Conservation (phyloP, 2,113 vertebrate species). For the Pionites leucogaster region DNA sequence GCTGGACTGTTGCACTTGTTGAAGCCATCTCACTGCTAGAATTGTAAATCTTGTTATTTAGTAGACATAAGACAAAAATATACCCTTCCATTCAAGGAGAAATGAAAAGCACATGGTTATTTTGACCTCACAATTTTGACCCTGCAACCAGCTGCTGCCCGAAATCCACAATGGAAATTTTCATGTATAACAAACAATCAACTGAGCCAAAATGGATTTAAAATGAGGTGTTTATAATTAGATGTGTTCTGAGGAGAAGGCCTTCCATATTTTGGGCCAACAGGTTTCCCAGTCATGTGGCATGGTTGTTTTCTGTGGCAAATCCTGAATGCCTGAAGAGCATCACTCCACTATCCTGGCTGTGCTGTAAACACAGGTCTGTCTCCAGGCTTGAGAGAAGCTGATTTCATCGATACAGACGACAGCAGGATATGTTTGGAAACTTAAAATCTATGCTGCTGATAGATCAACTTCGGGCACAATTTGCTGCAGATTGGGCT, state of each 20-base stretch:
- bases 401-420: background rate
- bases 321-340: background rate
- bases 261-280: background rate
- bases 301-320: background rate
- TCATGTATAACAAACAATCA: background rate
- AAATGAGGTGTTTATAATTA: background rate
- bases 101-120: background rate
- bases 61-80: background rate
- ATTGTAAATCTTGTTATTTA: background rate
- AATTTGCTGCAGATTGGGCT: slow-evolving; percentile 22
- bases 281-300: background rate
- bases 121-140: background rate
- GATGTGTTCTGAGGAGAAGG: background rate
- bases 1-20: background rate
- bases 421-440: background rate
- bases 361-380: background rate
- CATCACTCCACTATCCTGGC: rapidly evolving
- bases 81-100: background rate
- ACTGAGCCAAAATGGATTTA: background rate
- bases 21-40: background rate
- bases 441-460: slow-evolving; percentile 5
- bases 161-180: background rate
- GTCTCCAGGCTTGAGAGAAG: slow-evolving; percentile 1
- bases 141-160: background rate
- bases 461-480: background rate